phyloP scores from a whole-genome alignment of 2,113 vertebrate species.

The Ahaetulla prasina region DNA sequence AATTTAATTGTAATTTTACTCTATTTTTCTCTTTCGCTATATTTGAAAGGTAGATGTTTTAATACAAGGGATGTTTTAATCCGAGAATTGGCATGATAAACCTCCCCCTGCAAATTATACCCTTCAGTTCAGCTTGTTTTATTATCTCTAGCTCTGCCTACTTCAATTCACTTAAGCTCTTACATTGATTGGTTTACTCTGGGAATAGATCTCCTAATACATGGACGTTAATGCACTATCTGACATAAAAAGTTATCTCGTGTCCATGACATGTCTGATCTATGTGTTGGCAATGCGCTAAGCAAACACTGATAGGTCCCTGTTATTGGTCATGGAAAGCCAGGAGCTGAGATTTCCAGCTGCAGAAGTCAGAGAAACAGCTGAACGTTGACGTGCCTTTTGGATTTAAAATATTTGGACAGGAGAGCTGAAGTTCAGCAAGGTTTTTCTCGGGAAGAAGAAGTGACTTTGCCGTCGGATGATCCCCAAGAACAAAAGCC shows the following conservation, averaged over 20 bases:
- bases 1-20: neutral
- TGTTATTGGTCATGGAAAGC: neutral
- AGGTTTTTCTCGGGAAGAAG: neutral
- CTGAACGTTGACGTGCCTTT: neutral
- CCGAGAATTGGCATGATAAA: neutral
- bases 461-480: neutral
- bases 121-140: neutral
- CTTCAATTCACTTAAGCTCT: neutral
- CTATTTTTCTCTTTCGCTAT: neutral
- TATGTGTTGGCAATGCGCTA: neutral
- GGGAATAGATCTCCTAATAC: neutral
- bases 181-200: neutral
- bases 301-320: neutral
- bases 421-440: too few species aligned
- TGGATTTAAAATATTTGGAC: neutral
- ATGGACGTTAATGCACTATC: neutral
- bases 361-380: neutral
- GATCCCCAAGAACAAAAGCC: neutral
- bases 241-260: neutral
- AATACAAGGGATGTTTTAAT: neutral
- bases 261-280: neutral
- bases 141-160: neutral
- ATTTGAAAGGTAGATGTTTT: neutral
- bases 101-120: neutral
- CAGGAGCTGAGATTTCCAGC: neutral